Evolutionary conservation across 2,888 invertebrate species (phyloP).

Genomic region (Nomada goodeniana): DNA sequence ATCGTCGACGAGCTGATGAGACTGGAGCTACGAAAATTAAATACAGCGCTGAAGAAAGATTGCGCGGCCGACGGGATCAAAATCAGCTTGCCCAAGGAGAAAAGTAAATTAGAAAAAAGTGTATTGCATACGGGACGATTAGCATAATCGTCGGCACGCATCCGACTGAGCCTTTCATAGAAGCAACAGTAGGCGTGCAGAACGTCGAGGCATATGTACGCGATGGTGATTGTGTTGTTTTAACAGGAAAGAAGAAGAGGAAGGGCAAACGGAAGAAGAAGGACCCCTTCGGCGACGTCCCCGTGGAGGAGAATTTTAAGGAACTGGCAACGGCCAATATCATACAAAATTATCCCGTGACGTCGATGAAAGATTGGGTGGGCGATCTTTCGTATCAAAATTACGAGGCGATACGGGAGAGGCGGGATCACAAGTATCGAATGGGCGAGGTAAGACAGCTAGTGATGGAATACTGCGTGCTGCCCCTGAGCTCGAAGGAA

Average conservation of each 20-base stretch:
- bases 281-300: conserved; percentile 85
- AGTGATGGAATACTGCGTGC: conserved; percentile 87
- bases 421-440: conserved; percentile 85
- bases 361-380: conserved; percentile 87
- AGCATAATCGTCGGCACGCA: conserved; percentile 10
- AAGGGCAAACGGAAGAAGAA: conserved; percentile 49
- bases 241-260: conserved; percentile 39
- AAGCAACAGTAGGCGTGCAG: neutral
- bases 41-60: conserved; percentile 86
- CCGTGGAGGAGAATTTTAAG: conserved; percentile 89
- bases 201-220: no score
- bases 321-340: conserved; percentile 89
- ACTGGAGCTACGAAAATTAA: conserved; percentile 85
- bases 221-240: no score
- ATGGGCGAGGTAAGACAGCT: conserved; percentile 87
- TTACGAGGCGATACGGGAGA: conserved; percentile 84
- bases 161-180: conserved; percentile 19
- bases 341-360: conserved; percentile 87
- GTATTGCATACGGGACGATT: neutral
- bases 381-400: conserved; percentile 89
- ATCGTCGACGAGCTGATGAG: conserved; percentile 90
- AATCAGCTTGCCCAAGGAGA: conserved; percentile 26
- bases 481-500: conserved; percentile 85
- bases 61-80: conserved; percentile 60
- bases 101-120: conserved; percentile 31